Evolutionary conservation across 2,113 vertebrate species (phyloP), one percentile per base, ranked within the genome.

Genomic region (Ictidomys tridecemlineatus): DNA sequence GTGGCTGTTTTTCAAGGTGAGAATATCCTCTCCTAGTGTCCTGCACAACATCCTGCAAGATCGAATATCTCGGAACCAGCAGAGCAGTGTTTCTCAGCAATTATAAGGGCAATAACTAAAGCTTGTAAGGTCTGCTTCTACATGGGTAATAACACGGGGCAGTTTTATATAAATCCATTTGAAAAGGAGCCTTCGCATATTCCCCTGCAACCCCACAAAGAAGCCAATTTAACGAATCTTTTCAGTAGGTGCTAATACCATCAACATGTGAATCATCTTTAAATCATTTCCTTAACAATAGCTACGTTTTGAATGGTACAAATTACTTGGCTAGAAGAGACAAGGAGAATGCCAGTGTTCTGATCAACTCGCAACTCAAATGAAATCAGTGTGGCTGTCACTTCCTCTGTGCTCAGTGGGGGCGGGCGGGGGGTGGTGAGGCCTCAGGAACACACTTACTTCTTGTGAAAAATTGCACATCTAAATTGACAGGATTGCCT

Each of bases 201-300:
- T 93, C 76, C 76, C 89, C 70, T 37, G 42, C 58, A 90, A 63
- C 26, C 13, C 39, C 90, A 87, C 92, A 95, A 97, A 83, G 76
- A 63, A 97, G 79, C 85, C 95, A 97, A 95, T 82, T 90, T 34
- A 79, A 82, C 93, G 97, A 95, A 95, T 90, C 92, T 84, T 93
- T 96, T 93, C 95, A 93, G 87, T 90, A 95, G 92, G 92, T 97
- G 96, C 80, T 97, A 96, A 97, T 98, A 93, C 96, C 95, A 97
- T 61, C 96, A 93, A 92, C 95, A 97, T 76, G 86, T 97, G 97
- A 97, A 85, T 97, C 96, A 96, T 95, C 93, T 97, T 96, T 85
- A 96, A 95, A 89, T 90, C 88, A 94, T 97, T 97, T 97, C 96
- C 94, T 94, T 83, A 96, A 96, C 97, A 98, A 97, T 97, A 87